Evolutionary conservation across 2,888 invertebrate species (phyloP), one percentile per base, ranked within the genome.

Genomic region (Patella ulyssiponensis): DNA sequence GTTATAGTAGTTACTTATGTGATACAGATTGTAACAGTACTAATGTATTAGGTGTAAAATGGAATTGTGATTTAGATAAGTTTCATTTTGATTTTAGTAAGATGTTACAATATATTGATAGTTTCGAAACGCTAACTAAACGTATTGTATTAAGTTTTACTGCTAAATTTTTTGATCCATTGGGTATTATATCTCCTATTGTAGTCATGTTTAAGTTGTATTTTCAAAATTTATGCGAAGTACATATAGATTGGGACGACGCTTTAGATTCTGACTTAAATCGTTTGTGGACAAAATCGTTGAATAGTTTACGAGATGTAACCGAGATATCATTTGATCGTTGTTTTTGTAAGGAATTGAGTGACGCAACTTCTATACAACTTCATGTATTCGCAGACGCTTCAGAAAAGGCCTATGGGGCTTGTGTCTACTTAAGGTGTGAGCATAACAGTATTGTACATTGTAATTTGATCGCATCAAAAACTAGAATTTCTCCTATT

Each of bases 61-160:
- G 64, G 64, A 23, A 64, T 64, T 20, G 12, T 14, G 23, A 64
- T n/a, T 64, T 20, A 20, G 64, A 64, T 64, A 64, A 3, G n/a
- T 64, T 64, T 64, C 64, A 64, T 11, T 64, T 64, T 64, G 64
- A 64, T 20, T 64, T 64, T 64, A 23, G 23, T 11, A 64, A 64
- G 64, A 64, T 64, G n/a, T 64, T 64, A 12, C 23, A n/a, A 20
- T 64, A 23, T 64, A 15, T 64, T n/a, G 9, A n/a, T 20, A 64
- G 11, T 64, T 14, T 20, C 9, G 64, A 20, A 20, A 20, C 23
- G 23, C 20, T 64, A 20, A 64, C 64, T 20, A 64, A 64, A 15
- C n/a, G 64, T 20, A 7, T 9, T n/a, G 64, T 64, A 17, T 58
- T 58, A 58, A 58, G 58, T 58, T 58, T 58, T 58, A 17, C 58